Conservation (phyloP, 2,113 vertebrate genomes). For the Ptychochromis oligacanthus region DNA sequence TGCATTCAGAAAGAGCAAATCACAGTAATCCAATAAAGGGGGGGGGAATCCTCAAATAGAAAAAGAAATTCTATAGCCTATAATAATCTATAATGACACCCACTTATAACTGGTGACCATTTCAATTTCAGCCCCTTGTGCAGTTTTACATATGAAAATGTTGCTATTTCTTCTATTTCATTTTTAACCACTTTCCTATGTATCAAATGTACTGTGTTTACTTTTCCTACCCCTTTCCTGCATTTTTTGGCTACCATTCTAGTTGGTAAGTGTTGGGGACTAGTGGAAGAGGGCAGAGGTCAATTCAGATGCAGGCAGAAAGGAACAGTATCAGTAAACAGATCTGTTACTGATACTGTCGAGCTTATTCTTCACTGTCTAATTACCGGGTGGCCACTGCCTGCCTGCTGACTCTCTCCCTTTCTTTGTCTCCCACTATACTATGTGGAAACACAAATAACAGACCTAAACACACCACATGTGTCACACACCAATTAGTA, state of each 20-base stretch:
- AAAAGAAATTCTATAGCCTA: too few relatives aligned
- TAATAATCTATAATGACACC: too few relatives aligned
- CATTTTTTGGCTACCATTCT: neutral
- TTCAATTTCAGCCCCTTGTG: too few relatives aligned
- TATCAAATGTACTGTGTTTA: neutral
- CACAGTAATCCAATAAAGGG: too few relatives aligned
- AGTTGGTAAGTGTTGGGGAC: constrained; percentile 19
- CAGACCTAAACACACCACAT: constrained; percentile 4
- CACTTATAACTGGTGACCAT: too few relatives aligned
- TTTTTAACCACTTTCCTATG: neutral
- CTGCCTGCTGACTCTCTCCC: constrained; percentile 10
- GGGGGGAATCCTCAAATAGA: too few relatives aligned
- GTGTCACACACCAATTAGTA: neutral
- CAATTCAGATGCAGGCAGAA: constrained; percentile 31
- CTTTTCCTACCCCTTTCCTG: neutral
- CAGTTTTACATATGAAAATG: too few relatives aligned
- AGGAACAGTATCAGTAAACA: constrained; percentile 18
- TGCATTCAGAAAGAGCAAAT: too few relatives aligned
- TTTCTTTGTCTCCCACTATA: neutral
- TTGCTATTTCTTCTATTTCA: too few relatives aligned
- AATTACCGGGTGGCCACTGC: constrained; percentile 35
- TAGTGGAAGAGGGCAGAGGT: constrained; percentile 37
- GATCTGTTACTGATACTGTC: constrained; percentile 55
- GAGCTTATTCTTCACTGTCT: constrained; percentile 63
- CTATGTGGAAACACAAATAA: neutral